These are phyloP conservation scores for Disparrhopalites patrizii DNA, from an alignment of 2,888 invertebrate genomes.

Conservation along the genomic window DNA sequence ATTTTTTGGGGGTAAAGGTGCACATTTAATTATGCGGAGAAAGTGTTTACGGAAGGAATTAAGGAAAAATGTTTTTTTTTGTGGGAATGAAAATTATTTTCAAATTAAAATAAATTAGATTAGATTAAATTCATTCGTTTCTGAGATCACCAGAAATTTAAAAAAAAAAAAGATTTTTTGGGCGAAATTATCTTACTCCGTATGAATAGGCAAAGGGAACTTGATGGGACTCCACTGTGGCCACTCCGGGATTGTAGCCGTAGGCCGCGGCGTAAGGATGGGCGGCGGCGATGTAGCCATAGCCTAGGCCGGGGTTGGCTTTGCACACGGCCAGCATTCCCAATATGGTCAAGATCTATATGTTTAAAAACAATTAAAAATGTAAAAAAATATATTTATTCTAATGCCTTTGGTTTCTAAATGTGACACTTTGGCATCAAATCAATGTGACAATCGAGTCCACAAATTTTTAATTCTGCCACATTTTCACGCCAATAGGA, in stretches of 20 bases:
- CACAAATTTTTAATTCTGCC: not conserved
- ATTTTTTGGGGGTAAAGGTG: no score
- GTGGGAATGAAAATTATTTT: no score
- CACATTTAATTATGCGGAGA: no score
- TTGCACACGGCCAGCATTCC: not conserved
- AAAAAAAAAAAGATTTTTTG: no score
- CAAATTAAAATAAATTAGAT: no score
- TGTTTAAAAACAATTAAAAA: no score
- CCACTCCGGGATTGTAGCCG: not conserved
- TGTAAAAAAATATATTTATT: not conserved
- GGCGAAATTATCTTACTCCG: slow-evolving; percentile 2
- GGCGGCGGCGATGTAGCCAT: slow-evolving; percentile 5
- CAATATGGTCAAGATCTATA: not conserved
- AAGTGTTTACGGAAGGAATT: no score
- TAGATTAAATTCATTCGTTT: no score
- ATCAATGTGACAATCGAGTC: not conserved
- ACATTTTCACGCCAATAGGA: not conserved
- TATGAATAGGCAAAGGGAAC: not conserved
- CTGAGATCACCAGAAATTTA: no score
- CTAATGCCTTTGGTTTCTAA: not conserved
- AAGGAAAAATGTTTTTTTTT: no score
- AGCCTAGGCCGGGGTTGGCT: slow-evolving; percentile 3
- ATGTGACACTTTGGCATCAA: not conserved
- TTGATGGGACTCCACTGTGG: slow-evolving; percentile 2
- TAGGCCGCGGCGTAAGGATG: not conserved